A percentile compares a stretch with the other conserved stretches of the same genome.
Evolutionary conservation across 2,797 vertebrate species (phyloP).

Genomic region (Heterohyrax brucei): DNA sequence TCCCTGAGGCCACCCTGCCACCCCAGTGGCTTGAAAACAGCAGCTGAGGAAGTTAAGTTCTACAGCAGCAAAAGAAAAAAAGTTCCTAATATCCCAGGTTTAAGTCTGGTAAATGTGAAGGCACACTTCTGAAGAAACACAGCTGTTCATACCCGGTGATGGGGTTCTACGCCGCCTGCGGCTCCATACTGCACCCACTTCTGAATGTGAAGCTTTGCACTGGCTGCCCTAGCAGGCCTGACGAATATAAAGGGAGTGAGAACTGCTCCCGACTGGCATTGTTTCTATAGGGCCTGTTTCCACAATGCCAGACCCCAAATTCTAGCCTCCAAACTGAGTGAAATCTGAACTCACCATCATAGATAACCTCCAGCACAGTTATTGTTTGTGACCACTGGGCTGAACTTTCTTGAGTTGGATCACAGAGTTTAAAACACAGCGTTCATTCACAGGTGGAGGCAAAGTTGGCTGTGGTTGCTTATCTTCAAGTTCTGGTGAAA

Average conservation of each 20-base stretch:
- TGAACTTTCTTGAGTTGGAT: neutral
- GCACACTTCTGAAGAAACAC: neutral
- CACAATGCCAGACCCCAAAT: neutral
- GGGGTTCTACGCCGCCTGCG: neutral
- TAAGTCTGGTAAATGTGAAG: neutral
- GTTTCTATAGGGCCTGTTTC: neutral
- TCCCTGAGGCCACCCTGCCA: too few species aligned
- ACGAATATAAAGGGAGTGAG: neutral
- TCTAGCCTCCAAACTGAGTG: neutral
- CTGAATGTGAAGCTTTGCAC: neutral
- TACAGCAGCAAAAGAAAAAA: neutral
- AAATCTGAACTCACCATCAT: neutral
- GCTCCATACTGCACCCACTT: neutral
- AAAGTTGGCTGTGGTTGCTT: neutral
- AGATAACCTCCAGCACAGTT: neutral
- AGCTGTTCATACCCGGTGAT: neutral
- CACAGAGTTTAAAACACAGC: neutral
- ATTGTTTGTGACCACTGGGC: neutral
- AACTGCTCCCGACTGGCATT: accelerated
- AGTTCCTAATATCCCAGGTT: neutral
- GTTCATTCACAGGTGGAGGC: neutral
- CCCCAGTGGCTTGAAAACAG: neutral
- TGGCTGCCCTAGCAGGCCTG: neutral
- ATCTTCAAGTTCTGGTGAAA: neutral
- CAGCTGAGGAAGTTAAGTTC: neutral